Conservation (phyloP, 2,888 invertebrate species). For the Dascillus cervinus region DNA sequence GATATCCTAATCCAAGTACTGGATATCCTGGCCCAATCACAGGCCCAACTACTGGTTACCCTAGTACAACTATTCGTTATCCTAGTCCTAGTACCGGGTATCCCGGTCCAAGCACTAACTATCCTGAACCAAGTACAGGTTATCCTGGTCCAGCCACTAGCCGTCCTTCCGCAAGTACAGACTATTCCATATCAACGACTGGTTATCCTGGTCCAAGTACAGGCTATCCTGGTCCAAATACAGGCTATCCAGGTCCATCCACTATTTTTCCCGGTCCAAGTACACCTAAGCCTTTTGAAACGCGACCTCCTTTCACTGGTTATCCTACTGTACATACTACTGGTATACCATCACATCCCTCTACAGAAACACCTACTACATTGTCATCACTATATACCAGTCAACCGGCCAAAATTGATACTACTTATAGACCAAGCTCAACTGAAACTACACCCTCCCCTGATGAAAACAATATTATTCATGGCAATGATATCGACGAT, state of each 20-base stretch:
- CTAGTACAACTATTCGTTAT: constrained; percentile 10
- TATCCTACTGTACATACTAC: not conserved
- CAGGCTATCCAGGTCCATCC: constrained; percentile 7
- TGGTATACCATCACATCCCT: constrained; percentile 1
- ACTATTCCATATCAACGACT: constrained; percentile 7
- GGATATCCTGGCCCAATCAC: constrained; percentile 5
- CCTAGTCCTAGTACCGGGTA: constrained; percentile 9
- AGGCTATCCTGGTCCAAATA: constrained; percentile 17
- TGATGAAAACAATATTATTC: constrained; percentile 21
- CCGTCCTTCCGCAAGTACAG: constrained; percentile 16
- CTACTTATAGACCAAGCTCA: constrained; percentile 1
- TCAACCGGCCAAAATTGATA: constrained; percentile 2
- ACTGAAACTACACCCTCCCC: constrained; percentile 13
- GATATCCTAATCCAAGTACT: constrained; percentile 7
- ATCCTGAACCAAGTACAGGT: constrained; percentile 22
- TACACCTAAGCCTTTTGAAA: constrained; percentile 17
- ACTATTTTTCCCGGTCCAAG: constrained; percentile 15
- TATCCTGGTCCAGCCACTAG: constrained; percentile 21
- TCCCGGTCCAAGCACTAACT: constrained; percentile 12
- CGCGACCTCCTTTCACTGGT: constrained; percentile 6
- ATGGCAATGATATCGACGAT: constrained; percentile 11
- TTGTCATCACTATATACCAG: constrained; percentile 4
- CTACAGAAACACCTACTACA: constrained; percentile 3
- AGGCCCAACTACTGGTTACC: constrained; percentile 13
- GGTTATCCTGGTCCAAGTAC: constrained; percentile 15